These are phyloP conservation scores for Rhodinocichla rosea DNA, from an alignment of 2,113 vertebrate genomes.

Conservation along the genomic window DNA sequence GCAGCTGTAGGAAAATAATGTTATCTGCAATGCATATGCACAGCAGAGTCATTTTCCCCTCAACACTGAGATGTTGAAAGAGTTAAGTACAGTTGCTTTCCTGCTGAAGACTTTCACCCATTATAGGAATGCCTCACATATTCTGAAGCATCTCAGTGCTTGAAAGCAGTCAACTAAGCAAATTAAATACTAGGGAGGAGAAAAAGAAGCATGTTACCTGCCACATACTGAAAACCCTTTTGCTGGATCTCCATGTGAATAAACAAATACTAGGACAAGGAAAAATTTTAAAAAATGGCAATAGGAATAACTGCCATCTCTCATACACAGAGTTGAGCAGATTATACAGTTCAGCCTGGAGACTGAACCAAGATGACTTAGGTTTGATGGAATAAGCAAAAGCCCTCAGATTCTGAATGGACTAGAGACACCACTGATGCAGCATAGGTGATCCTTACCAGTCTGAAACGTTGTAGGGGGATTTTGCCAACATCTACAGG, in stretches of 20 bases:
- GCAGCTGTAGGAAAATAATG: neutral
- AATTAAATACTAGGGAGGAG: neutral
- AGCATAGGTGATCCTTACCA: conserved; percentile 75
- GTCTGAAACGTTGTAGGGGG: conserved; percentile 89
- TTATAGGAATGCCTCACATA: neutral
- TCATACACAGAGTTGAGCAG: neutral
- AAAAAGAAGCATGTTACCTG: neutral
- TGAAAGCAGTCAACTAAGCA: neutral
- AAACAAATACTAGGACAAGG: neutral
- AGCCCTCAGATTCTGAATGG: neutral
- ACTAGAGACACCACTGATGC: neutral
- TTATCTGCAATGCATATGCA: neutral
- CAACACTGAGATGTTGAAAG: neutral
- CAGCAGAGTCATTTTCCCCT: neutral
- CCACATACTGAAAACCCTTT: neutral
- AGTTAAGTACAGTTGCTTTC: neutral
- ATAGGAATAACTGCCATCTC: neutral
- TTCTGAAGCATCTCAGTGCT: neutral
- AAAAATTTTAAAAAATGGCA: neutral
- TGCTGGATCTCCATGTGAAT: neutral
- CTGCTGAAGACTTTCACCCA: neutral
- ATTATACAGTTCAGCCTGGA: neutral
- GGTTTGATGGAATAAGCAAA: neutral
- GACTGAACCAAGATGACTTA: neutral
- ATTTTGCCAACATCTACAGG: conserved; percentile 94